phyloP scores from a whole-genome alignment of 30 jellyfish, hydroid and myxozoan genomes.

The Turritopsis rubra region DNA sequence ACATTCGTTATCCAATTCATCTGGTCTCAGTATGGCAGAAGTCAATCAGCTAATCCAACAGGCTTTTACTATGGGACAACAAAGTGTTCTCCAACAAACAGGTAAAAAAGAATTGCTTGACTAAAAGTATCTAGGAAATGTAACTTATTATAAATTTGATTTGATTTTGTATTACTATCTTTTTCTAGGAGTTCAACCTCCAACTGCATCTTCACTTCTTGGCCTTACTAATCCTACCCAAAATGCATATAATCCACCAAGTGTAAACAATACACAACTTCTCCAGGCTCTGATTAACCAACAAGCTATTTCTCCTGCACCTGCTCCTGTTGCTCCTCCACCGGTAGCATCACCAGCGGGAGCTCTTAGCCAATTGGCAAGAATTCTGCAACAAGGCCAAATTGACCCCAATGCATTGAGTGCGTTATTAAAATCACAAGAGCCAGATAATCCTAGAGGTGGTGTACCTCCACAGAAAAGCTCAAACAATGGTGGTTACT shows the following conservation, averaged over 20 bases:
- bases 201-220: slow-evolving; percentile 38
- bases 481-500: slow-evolving; percentile 30
- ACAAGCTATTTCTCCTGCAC: slow-evolving; percentile 8
- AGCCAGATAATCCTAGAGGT: slow-evolving; percentile 7
- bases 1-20: not conserved
- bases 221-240: not conserved
- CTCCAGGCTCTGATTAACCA: slow-evolving; percentile 39
- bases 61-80: slow-evolving; percentile 44
- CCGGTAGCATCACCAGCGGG: slow-evolving; percentile 25
- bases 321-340: slow-evolving; percentile 39
- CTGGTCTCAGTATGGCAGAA: slow-evolving; percentile 17
- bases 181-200: slow-evolving; percentile 21
- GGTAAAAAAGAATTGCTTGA: too few species aligned
- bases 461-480: slow-evolving; percentile 1
- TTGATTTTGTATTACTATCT: not conserved
- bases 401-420: slow-evolving; percentile 34
- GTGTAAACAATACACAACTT: slow-evolving; percentile 24
- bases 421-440: slow-evolving; percentile 28
- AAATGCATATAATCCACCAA: slow-evolving; percentile 4
- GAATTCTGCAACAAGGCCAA: slow-evolving; percentile 18
- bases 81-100: slow-evolving; percentile 31
- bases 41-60: slow-evolving; percentile 41
- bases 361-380: slow-evolving; percentile 30
- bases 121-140: too few species aligned
- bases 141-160: too few species aligned